phyloP scores from a whole-genome alignment of 1,140 invertebrate genomes.

The Bombus turneri region DNA sequence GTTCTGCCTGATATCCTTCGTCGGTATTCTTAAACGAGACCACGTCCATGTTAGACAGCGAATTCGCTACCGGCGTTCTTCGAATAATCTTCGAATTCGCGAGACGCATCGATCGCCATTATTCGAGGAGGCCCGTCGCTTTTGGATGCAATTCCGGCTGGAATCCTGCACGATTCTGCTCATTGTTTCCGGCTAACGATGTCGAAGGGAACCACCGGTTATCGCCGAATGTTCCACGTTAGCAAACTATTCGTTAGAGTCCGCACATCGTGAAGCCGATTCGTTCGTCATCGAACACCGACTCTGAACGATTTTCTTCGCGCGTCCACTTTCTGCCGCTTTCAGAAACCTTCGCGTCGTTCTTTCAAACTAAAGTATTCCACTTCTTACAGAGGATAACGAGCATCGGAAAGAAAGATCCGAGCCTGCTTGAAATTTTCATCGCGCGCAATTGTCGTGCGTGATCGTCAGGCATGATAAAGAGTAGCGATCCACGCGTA shows the following conservation, averaged over 20 bases:
- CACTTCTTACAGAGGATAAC: background rate
- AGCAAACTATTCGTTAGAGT: slow-evolving; percentile 66
- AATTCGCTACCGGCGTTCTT: background rate
- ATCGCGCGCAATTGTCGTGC: background rate
- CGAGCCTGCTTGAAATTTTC: background rate
- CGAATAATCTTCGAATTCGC: slow-evolving; percentile 23
- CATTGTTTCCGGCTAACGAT: slow-evolving; percentile 66
- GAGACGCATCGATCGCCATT: slow-evolving; percentile 58
- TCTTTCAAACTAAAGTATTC: background rate
- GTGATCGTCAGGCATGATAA: slow-evolving; percentile 13
- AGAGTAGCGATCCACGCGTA: slow-evolving; percentile 56
- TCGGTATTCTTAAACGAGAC: too few species aligned
- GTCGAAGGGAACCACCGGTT: slow-evolving; percentile 15
- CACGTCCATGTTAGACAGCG: background rate
- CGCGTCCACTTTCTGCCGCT: too few species aligned
- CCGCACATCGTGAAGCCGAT: slow-evolving; percentile 1
- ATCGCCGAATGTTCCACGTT: slow-evolving; percentile 69
- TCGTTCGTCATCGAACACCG: slow-evolving; percentile 45
- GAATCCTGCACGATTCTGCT: slow-evolving; percentile 71
- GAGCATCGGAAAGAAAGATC: background rate
- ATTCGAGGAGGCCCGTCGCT: slow-evolving; percentile 20
- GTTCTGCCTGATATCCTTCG: background rate
- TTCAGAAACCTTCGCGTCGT: background rate
- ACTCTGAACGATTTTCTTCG: slow-evolving; percentile 37
- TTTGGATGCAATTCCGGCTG: slow-evolving; percentile 68